A percentile compares a stretch with the other conserved stretches of the same genome.
These are phyloP conservation scores for Chauna torquata DNA, from an alignment of 2,113 vertebrate genomes.

Conservation along the genomic window DNA sequence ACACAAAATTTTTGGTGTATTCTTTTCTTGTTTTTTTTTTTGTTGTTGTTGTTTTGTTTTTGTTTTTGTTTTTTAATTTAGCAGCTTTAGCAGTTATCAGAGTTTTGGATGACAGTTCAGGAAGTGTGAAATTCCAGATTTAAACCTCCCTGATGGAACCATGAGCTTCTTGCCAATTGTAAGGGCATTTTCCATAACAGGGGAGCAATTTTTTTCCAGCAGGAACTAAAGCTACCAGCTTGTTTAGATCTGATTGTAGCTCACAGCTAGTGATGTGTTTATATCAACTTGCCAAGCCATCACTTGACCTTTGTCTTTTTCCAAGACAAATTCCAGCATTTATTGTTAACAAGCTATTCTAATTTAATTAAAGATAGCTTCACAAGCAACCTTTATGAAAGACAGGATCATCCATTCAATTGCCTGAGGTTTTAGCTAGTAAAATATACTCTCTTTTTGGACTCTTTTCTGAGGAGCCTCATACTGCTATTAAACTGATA, in stretches of 20 bases:
- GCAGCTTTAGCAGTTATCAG: background rate
- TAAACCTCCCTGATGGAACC: background rate
- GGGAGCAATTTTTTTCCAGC: background rate
- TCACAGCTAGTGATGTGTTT: background rate
- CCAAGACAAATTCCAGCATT: slow-evolving; percentile 40
- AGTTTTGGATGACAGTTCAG: background rate
- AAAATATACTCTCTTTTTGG: background rate
- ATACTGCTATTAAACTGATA: background rate
- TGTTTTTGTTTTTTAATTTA: slow-evolving; percentile 34
- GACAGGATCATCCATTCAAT: background rate
- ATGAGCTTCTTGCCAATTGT: background rate
- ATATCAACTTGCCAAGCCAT: slow-evolving; percentile 5
- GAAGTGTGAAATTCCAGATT: slow-evolving; percentile 15
- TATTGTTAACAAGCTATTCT: background rate
- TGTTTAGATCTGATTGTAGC: background rate
- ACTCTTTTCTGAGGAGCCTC: background rate
- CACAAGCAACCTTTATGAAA: background rate
- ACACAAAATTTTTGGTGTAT: slow-evolving; percentile 5
- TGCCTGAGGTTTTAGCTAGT: background rate
- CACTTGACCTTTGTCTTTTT: background rate
- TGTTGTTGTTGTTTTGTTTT: too few species aligned
- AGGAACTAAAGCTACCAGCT: background rate
- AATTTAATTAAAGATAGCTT: background rate
- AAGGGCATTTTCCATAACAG: background rate
- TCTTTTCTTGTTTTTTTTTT: slow-evolving; percentile 15